Percentiles rank a stretch among this genome's conserved stretches.
Conservation (phyloP, 2,797 vertebrate species). For the Carcharodon carcharias region DNA sequence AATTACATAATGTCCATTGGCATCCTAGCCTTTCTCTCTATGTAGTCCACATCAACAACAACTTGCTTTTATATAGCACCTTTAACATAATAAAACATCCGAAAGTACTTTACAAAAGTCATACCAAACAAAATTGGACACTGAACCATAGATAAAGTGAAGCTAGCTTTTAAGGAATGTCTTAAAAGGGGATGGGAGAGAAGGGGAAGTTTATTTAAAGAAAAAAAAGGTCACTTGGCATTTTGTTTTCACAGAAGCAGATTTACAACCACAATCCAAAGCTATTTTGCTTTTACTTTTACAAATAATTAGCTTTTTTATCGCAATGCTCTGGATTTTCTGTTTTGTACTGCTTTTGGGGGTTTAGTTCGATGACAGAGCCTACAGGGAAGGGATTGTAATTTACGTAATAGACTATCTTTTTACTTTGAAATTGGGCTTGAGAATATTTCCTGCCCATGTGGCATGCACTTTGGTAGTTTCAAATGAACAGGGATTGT, state of each 20-base stretch:
- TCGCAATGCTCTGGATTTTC: not conserved
- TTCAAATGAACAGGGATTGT: not conserved
- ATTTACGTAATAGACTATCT: not conserved
- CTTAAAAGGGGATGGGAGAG: too few relatives aligned
- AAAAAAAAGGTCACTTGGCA: not conserved
- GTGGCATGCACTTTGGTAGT: not conserved
- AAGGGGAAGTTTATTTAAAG: not conserved
- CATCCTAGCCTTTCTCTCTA: too few relatives aligned
- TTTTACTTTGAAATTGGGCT: not conserved
- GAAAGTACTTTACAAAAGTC: too few relatives aligned
- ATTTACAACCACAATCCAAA: not conserved
- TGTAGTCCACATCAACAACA: too few relatives aligned
- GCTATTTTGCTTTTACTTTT: not conserved
- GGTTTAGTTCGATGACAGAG: not conserved
- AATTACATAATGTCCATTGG: too few relatives aligned
- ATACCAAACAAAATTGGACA: too few relatives aligned
- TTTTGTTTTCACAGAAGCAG: not conserved
- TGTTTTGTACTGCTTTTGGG: not conserved
- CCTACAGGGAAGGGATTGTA: not conserved
- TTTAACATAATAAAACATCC: too few relatives aligned
- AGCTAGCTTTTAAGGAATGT: too few relatives aligned
- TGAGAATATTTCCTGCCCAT: not conserved
- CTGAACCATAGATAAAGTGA: too few relatives aligned
- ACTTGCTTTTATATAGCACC: too few relatives aligned
- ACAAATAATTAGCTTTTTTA: not conserved